Conservation (phyloP, 1,140 invertebrate species). For the Drosophila pseudoananassae region DNA sequence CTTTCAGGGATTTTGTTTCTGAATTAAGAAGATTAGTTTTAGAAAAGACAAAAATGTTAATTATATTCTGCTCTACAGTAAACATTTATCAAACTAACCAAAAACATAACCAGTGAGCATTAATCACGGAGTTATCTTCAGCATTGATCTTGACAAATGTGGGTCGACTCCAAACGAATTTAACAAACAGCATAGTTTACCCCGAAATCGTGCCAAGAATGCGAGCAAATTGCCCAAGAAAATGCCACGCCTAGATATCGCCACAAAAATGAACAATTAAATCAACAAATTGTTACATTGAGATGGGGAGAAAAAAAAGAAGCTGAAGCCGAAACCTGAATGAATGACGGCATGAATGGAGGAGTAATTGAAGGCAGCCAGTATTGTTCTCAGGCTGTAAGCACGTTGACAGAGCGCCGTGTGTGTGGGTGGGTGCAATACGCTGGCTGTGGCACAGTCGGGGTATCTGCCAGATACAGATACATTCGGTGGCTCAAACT, state of each 20-base stretch:
- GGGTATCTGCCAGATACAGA: constrained; percentile 66
- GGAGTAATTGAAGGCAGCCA: constrained; percentile 61
- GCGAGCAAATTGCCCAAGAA: constrained; percentile 45
- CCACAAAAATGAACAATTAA: constrained; percentile 46
- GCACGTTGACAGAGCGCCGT: constrained; percentile 69
- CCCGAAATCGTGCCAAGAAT: constrained; percentile 26
- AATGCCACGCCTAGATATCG: constrained; percentile 24
- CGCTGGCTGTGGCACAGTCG: constrained; percentile 14
- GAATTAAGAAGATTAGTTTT: constrained; percentile 1
- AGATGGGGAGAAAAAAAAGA: constrained; percentile 13
- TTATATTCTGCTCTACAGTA: constrained; percentile 8
- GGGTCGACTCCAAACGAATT: constrained; percentile 36
- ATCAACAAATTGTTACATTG: constrained; percentile 60
- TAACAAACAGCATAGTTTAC: constrained; percentile 13
- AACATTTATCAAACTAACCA: constrained; percentile 40
- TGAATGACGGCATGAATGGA: constrained; percentile 67
- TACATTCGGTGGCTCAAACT: constrained; percentile 40
- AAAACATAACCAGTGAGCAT: constrained; percentile 29
- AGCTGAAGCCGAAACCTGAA: constrained; percentile 18
- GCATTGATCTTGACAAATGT: constrained; percentile 68
- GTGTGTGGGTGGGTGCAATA: constrained; percentile 54
- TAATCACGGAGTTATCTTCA: constrained; percentile 59
- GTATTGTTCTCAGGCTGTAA: constrained; percentile 71
- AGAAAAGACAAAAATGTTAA: constrained; percentile 8
- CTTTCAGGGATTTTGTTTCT: constrained; percentile 16